These are phyloP conservation scores for Sebastes steindachneri DNA, from an alignment of 2,797 vertebrate species.

Conservation along the genomic window DNA sequence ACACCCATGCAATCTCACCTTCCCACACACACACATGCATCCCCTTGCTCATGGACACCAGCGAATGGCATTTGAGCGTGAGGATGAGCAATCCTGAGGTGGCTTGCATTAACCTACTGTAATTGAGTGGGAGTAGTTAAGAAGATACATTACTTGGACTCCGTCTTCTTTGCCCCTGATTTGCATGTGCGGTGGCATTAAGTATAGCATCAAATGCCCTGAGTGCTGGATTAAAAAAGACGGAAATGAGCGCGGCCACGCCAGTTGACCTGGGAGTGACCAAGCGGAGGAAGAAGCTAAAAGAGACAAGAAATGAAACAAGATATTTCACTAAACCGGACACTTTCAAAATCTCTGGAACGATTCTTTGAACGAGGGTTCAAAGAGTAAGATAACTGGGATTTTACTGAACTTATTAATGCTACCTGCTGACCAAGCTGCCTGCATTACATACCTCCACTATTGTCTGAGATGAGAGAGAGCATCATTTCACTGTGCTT, in stretches of 20 bases:
- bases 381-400: background rate
- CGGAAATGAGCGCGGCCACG: constrained; percentile 1
- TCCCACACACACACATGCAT: constrained; percentile 23
- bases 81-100: constrained; percentile 56
- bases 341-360: constrained; percentile 11
- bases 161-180: constrained; percentile 52
- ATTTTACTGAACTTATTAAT: constrained; percentile 8
- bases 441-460: background rate
- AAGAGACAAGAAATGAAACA: constrained; percentile 13
- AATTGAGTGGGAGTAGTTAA: constrained; percentile 78
- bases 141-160: constrained; percentile 72
- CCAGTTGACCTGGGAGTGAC: constrained; percentile 35
- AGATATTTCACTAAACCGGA: constrained; percentile 7
- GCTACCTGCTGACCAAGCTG: background rate
- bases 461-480: background rate
- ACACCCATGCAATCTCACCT: constrained; percentile 37
- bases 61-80: constrained; percentile 33
- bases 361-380: constrained; percentile 3
- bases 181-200: constrained; percentile 50
- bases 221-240: constrained; percentile 35
- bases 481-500: background rate
- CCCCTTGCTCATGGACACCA: constrained; percentile 13
- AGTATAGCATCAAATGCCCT: constrained; percentile 36
- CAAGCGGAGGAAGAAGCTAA: background rate
- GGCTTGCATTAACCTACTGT: constrained; percentile 75